Evolutionary conservation across 2,113 vertebrate species (phyloP).

Genomic region (Lampris incognitus): DNA sequence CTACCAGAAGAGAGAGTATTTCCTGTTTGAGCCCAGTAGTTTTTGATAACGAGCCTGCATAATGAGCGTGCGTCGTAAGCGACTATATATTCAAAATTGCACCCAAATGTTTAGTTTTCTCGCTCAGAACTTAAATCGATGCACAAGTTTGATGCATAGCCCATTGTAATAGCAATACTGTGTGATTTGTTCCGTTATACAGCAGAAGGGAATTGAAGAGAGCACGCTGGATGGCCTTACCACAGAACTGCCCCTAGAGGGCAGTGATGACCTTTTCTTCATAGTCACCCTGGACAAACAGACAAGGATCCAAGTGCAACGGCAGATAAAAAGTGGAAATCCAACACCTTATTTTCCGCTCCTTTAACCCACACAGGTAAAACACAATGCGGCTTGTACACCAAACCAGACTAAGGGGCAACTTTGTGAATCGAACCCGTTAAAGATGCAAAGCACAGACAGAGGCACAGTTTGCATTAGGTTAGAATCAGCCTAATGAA

Average conservation of each 20-base stretch:
- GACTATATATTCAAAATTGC: background rate
- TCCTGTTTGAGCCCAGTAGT: background rate
- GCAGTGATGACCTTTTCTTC: conserved; percentile 42
- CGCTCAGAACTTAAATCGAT: background rate
- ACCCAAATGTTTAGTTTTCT: background rate
- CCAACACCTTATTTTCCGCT: background rate
- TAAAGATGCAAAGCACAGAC: background rate
- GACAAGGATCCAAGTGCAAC: background rate
- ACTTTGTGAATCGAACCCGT: background rate
- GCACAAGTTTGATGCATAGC: background rate
- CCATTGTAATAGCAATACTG: background rate
- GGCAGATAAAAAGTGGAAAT: background rate
- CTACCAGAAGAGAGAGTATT: background rate
- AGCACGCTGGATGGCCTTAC: conserved; percentile 8
- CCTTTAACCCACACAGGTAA: background rate
- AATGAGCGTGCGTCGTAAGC: background rate
- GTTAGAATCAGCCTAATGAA: background rate
- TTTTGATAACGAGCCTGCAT: background rate
- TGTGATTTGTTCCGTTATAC: no score
- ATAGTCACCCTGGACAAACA: background rate
- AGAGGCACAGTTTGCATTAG: background rate
- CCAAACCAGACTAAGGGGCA: no score
- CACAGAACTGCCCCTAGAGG: conserved; percentile 55
- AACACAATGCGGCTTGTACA: background rate
- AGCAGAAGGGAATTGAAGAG: background rate